Base-by-base conservation (phyloP, 2,888 invertebrate genomes). In the Epirrhoe tristata region DNA sequence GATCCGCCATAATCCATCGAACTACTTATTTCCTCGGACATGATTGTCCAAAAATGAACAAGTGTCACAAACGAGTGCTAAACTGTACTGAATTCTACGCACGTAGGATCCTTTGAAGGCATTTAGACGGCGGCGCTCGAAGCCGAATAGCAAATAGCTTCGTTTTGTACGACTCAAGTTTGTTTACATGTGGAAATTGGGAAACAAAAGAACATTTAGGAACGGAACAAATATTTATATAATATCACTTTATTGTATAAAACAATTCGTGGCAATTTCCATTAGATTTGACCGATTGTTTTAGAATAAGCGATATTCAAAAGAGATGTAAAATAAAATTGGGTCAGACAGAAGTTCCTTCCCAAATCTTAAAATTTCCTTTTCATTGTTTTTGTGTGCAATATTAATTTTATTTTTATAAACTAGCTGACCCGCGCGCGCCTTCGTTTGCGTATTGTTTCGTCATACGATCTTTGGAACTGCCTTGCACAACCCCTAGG, bases 91-190 rank as follows among this genome's bases (percentile, higher is more conserved):
- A 55, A 58, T 48, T 64, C 64, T 31, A 48, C 53, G 54, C 64
- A 64, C 64, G 64, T 64, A 64, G 39, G 16, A 39, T 58, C 58
- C 50, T 64, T 64, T 64, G 64, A 64, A 58, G 64, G 58, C 58
- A 58, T 58, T 64, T 58, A 54, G 63, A 63, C 17, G 32, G 17
- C 32, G 31, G 1, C 16, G 43, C 14, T 12, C 46, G 52, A 24
- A 39, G 39, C 52, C 59, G 59, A 51, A 59, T 59, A 59, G 51
- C 59, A 59, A 59, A 59, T 59, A 52, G 59, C 17, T 24, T 17
- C 48, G 48, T 58, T 59, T 59, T 36, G n/a, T 52, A 34, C 16
- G 7, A 39, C 52, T 51, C 8, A 31, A 31, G 59, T 52, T 52
- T 51, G 58, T 58, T 58, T 58, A 17, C 50, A 58, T 51, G 50